A percentile compares a stretch with the other conserved stretches of the same genome.
Evolutionary conservation across 2,888 invertebrate genomes (phyloP).

Genomic region (Pristionchus fissidentatus): DNA sequence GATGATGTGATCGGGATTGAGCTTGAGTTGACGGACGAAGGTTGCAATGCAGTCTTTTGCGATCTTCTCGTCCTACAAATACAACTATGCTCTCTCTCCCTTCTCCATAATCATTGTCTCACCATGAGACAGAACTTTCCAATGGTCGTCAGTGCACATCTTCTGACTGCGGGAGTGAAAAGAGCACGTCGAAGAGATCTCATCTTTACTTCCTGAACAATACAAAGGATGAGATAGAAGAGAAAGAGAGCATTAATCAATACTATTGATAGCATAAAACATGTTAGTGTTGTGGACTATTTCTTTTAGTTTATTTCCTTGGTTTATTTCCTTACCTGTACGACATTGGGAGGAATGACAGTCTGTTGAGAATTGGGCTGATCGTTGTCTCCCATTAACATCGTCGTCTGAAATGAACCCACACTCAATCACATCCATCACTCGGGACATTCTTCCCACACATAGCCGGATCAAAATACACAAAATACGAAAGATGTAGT

Average conservation of each 20-base stretch:
- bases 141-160: constrained; percentile 77
- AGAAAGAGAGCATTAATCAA: no score
- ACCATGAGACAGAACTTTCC: constrained; percentile 75
- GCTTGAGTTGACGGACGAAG: constrained; percentile 81
- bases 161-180: constrained; percentile 67
- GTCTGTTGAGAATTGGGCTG: neutral
- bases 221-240: no score
- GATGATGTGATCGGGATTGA: constrained; percentile 79
- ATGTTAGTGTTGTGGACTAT: no score
- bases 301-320: no score
- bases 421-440: no score
- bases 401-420: neutral
- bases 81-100: neutral
- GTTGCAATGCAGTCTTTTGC: constrained; percentile 82
- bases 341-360: neutral
- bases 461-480: neutral
- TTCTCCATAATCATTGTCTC: neutral
- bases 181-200: constrained; percentile 1
- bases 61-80: constrained; percentile 79
- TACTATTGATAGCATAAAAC: no score
- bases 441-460: no score
- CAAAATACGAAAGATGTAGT: no score
- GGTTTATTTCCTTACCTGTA: neutral
- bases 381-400: neutral
- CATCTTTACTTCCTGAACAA: neutral